phyloP scores from a whole-genome alignment of 2,888 invertebrate genomes.

The Pheosia gnoma region DNA sequence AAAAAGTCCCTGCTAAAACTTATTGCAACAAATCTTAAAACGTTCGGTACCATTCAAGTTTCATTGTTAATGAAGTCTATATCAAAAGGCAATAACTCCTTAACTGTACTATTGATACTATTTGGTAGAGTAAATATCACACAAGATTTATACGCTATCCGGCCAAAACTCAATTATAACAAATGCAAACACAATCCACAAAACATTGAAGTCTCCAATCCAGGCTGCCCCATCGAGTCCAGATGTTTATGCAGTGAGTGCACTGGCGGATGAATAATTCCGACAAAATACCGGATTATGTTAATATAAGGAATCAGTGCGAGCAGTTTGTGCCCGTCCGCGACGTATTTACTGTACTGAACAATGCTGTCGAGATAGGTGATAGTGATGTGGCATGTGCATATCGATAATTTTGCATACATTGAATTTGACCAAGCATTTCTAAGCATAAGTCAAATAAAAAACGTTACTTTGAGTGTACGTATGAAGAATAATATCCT shows the following conservation, averaged over 20 bases:
- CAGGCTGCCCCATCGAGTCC: conserved; percentile 16
- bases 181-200: neutral
- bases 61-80: too few relatives aligned
- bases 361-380: conserved; percentile 30
- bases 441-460: too few relatives aligned
- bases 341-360: conserved; percentile 37
- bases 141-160: too few relatives aligned
- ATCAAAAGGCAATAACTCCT: too few relatives aligned
- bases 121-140: too few relatives aligned
- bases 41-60: too few relatives aligned
- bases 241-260: conserved; percentile 54
- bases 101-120: too few relatives aligned
- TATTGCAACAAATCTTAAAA: too few relatives aligned
- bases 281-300: conserved; percentile 69
- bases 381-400: conserved; percentile 8
- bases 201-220: conserved; percentile 8
- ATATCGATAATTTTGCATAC: neutral
- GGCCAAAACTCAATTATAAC: neutral
- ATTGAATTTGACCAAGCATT: too few relatives aligned
- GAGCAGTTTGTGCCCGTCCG: conserved; percentile 38
- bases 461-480: too few relatives aligned
- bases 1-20: too few relatives aligned
- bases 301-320: conserved; percentile 57
- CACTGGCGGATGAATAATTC: conserved; percentile 61
- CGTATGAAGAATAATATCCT: too few relatives aligned